phyloP scores from a whole-genome alignment of 1,140 invertebrate genomes.

The Telenomus remus region DNA sequence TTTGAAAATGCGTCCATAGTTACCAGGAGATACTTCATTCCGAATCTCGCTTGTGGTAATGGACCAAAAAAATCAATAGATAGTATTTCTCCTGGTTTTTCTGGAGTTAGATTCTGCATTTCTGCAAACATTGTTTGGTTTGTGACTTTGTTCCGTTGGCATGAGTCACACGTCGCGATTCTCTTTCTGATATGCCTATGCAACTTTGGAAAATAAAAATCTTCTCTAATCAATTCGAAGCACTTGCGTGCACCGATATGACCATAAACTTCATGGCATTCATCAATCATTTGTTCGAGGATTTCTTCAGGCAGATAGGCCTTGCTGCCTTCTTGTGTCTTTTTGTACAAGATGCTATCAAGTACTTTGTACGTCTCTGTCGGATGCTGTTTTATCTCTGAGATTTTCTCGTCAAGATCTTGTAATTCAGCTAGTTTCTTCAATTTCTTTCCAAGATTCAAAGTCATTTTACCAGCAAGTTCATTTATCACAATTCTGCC shows the following conservation, averaged over 20 bases:
- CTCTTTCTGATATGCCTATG: conserved; percentile 23
- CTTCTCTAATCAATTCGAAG: conserved; percentile 48
- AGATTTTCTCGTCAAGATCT: background rate
- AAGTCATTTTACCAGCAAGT: too few relatives aligned
- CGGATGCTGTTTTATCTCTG: background rate
- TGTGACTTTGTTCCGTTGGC: conserved; percentile 35
- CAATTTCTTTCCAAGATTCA: background rate
- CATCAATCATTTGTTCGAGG: background rate
- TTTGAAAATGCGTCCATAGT: conserved; percentile 63
- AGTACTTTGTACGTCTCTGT: background rate
- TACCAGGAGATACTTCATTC: conserved; percentile 58
- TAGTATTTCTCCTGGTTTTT: conserved; percentile 56
- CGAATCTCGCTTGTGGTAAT: conserved; percentile 43
- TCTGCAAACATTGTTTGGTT: conserved; percentile 8
- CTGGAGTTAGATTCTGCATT: conserved; percentile 27
- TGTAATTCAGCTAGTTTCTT: background rate
- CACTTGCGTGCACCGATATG: conserved; percentile 61
- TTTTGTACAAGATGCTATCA: background rate
- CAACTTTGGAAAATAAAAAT: conserved; percentile 55
- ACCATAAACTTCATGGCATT: conserved; percentile 58
- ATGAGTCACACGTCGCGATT: conserved; percentile 43
- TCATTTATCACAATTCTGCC: too few relatives aligned
- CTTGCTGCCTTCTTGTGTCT: background rate
- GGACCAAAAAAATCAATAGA: conserved; percentile 63
- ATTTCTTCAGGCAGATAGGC: conserved; percentile 1